phyloP scores from a whole-genome alignment of 2,797 vertebrate genomes.

The Betta splendens region DNA sequence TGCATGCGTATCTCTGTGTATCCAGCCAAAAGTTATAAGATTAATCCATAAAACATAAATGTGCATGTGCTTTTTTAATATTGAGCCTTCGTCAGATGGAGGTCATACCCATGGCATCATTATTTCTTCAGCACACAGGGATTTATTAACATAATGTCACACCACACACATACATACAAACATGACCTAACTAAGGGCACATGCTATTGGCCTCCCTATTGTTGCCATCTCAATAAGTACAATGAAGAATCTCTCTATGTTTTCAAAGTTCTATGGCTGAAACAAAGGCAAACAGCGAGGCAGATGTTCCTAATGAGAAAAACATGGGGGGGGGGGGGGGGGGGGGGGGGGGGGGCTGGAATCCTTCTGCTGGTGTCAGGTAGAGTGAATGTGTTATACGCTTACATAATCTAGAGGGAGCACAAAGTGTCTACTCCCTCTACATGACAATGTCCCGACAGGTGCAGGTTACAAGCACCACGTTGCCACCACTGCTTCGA shows the following conservation, averaged over 20 bases:
- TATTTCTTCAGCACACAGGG: constrained; percentile 21
- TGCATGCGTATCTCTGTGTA: constrained; percentile 38
- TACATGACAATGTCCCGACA: constrained; percentile 44
- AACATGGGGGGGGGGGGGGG: constrained; percentile 46
- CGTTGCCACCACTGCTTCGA: constrained; percentile 20
- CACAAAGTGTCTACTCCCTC: constrained; percentile 55
- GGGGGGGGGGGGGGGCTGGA: constrained; percentile 41
- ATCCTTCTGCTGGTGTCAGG: constrained; percentile 51
- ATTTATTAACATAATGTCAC: constrained; percentile 43
- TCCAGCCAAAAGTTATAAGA: constrained; percentile 47
- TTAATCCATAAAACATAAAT: constrained; percentile 47
- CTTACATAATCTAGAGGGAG: constrained; percentile 72
- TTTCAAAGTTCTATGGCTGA: constrained; percentile 56
- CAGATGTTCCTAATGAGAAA: constrained; percentile 69
- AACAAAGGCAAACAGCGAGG: constrained; percentile 62
- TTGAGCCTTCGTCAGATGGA: constrained; percentile 11
- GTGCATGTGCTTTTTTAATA: constrained; percentile 31
- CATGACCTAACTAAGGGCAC: constrained; percentile 28
- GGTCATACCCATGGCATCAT: constrained; percentile 33
- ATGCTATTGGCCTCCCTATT: constrained; percentile 50
- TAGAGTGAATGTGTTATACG: constrained; percentile 45
- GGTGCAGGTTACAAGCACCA: constrained; percentile 15
- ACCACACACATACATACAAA: constrained; percentile 20
- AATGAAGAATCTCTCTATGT: constrained; percentile 49
- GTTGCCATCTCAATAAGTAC: constrained; percentile 61